A percentile compares a stretch with the other conserved stretches of the same genome.
These are phyloP conservation scores for Meloidogyne floridensis DNA, from an alignment of 1,140 invertebrate genomes.

Conservation along the genomic window DNA sequence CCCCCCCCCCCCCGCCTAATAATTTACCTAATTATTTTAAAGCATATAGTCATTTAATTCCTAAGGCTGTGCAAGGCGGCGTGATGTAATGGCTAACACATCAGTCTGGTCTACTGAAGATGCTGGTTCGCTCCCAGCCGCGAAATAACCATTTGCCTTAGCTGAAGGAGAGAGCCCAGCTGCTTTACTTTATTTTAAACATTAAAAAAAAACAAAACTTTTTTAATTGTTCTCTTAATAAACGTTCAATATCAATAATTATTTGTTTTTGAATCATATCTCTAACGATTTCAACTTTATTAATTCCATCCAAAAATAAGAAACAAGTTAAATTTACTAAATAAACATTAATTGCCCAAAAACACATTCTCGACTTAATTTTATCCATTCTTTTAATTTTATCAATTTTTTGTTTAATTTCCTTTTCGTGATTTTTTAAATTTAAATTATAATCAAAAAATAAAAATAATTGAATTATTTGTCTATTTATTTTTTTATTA, in stretches of 20 bases:
- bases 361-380: neutral
- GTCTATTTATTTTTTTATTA: constrained; percentile 1
- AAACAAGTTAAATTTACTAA: neutral
- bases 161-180: too few relatives aligned
- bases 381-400: neutral
- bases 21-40: too few relatives aligned
- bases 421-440: too few relatives aligned
- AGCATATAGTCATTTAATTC: too few relatives aligned
- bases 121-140: too few relatives aligned
- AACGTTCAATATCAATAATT: neutral
- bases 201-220: neutral
- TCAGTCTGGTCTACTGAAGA: too few relatives aligned
- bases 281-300: neutral
- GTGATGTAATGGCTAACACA: too few relatives aligned
- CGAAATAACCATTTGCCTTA: too few relatives aligned
- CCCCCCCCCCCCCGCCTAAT: too few relatives aligned
- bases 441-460: neutral
- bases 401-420: neutral
- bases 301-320: neutral
- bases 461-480: neutral
- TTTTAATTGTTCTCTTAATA: constrained; percentile 7
- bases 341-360: neutral
- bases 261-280: neutral
- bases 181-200: too few relatives aligned
- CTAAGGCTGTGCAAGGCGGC: too few relatives aligned